Base-by-base conservation (phyloP, 64 coral and sea anemone genomes). In the Orbicella faveolata region DNA sequence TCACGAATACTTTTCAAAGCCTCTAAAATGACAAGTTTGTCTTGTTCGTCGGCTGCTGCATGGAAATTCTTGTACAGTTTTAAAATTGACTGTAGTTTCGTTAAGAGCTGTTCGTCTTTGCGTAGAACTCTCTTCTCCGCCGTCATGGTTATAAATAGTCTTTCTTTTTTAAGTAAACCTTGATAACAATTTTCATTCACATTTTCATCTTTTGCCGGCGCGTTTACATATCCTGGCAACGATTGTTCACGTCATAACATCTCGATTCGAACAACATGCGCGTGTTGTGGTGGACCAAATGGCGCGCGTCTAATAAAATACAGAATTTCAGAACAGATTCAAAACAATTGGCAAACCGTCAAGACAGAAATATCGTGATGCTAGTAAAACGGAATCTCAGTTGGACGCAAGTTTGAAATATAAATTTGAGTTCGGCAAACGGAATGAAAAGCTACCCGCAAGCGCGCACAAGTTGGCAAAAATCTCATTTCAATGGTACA, bases 101-200 rank as follows among this genome's bases (percentile, higher is more conserved):
- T 26, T n/a, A 84, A 41, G 70, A 84, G 36, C 21, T 72, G 63
- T 15, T 84, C 37, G 67, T 84, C 41, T 52, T 84, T 72, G 63
- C 20, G 66, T n/a, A n/a, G 66, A 69, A 69, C 70, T 52, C 2
- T 79, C 57, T 20, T 20, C 4, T 61, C 16, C 39, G 39, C 35
- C 65, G 26, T 84, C 17, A 41, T 41, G 4, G 39, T 41, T 41
- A 41, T 2, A 41, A 41, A 41, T 2, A 4, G 39, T 41, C 39
- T 41, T 41, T 21, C 48, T 4, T 33, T 30, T 48, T 77, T 51
- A 15, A 77, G 19, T 77, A 3, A 69, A 9, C 20, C 21, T 21
- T 3, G 25, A 23, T 25, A 69, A 69, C 66, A 20, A 23, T 69
- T 69, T 20, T 26, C 5, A 8, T 69, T n/a, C 20, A 69, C 66